Percentiles rank a stretch among this genome's conserved stretches.
Evolutionary conservation across 2,797 vertebrate species (phyloP).

Genomic region (Eupleurogrammus muticus): DNA sequence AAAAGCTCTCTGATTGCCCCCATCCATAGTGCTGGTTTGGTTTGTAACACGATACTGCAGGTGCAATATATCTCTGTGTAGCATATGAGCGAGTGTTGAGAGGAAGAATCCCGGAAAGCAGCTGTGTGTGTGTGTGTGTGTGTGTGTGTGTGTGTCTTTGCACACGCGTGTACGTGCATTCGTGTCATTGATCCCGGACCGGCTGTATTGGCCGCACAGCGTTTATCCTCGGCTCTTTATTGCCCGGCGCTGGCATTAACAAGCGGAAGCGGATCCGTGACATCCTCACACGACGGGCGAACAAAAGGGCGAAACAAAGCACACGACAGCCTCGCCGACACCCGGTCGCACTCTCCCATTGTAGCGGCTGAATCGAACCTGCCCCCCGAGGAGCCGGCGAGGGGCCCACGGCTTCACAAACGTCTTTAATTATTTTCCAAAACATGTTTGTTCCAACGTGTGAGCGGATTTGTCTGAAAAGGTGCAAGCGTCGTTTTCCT

Average conservation of each 20-base stretch:
- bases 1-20: constrained; percentile 37
- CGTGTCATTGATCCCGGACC: constrained; percentile 51
- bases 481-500: constrained; percentile 24
- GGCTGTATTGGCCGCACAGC: constrained; percentile 51
- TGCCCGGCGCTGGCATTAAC: constrained; percentile 60
- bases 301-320: constrained; percentile 73
- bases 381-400: constrained; percentile 23
- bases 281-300: constrained; percentile 72
- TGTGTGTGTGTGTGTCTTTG: too few species aligned
- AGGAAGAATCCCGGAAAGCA: constrained; percentile 50
- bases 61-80: constrained; percentile 36
- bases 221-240: constrained; percentile 28
- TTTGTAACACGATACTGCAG: constrained; percentile 54
- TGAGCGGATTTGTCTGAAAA: constrained; percentile 19
- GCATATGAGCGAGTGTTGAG: background rate
- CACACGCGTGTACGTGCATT: constrained; percentile 3
- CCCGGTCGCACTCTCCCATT: constrained; percentile 19
- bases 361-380: constrained; percentile 31
- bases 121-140: constrained; percentile 55
- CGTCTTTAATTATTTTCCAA: constrained; percentile 54
- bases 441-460: constrained; percentile 32
- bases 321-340: constrained; percentile 34
- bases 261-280: constrained; percentile 66
- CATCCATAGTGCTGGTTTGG: constrained; percentile 18
- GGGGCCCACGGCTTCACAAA: constrained; percentile 13